Evolutionary conservation across 2,113 vertebrate genomes (phyloP).

Genomic region (Athene cunicularia): DNA sequence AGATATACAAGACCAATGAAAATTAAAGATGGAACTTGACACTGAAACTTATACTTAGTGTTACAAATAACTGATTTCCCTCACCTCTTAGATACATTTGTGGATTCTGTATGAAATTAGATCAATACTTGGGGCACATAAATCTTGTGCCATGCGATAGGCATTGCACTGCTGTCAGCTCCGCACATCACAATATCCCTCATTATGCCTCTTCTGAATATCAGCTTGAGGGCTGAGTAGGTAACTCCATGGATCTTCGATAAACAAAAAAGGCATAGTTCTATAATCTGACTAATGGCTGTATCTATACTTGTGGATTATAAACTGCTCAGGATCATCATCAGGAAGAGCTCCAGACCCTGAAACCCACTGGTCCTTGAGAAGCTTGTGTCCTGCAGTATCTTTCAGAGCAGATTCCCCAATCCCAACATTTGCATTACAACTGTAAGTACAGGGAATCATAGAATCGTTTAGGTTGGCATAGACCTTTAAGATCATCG

Average conservation of each 20-base stretch:
- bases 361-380: background rate
- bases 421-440: rapidly evolving
- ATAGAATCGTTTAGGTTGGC: background rate
- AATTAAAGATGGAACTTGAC: background rate
- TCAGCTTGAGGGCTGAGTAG: background rate
- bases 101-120: background rate
- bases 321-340: background rate
- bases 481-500: background rate
- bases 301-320: background rate
- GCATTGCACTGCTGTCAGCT: background rate
- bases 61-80: background rate
- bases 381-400: background rate
- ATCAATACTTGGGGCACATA: background rate
- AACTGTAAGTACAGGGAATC: background rate
- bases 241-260: background rate
- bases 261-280: background rate
- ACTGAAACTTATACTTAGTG: background rate
- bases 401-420: background rate
- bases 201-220: background rate
- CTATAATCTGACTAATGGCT: background rate
- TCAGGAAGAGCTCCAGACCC: background rate
- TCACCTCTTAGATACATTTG: background rate
- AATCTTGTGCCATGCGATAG: background rate
- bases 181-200: background rate
- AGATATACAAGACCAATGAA: background rate